Base-by-base conservation (phyloP, 2,113 vertebrate species). In the Axis porcinus region DNA sequence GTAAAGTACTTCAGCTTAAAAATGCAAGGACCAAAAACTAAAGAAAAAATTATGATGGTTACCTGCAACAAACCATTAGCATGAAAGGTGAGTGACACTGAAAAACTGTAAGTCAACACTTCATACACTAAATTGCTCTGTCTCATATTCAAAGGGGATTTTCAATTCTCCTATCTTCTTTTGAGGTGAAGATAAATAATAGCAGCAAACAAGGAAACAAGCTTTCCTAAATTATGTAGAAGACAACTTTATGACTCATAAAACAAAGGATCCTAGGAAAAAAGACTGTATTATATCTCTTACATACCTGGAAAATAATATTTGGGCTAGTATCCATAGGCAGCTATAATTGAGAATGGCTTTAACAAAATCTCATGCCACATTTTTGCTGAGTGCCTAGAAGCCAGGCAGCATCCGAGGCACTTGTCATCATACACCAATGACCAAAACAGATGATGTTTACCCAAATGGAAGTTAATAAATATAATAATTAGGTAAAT, bases 151-250 rank as follows among this genome's bases (percentile, higher is more conserved):
- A 83, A 85, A 91, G 21, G 76, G 16, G 16, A 96, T 89, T 97
- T 91, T 40, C 14, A 95, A 43, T 33, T 92, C 33, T 76, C 25
- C 27, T 67, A 33, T 91, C 60, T 55, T 96, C 96, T 95, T 94
- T 5, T 70, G 60, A 14, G 19, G 9, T 92, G 9, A 86, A 7
- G 17, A 94, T 92, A 95, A 93, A 55, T 91, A 64, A 60, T 27
- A 86, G 47, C 25, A 50, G 96, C 58, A 96, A 95, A 83, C 54
- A 91, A 96, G 58, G 33, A 92, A 40, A 64, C 95, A 96, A 96
- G 40, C 25, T 85, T 86, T 91, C 57, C 17, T 91, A 94, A 97
- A 93, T 97, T 95, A 97, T 54, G 6, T 16, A 78, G 57, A 95
- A 96, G 36, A 92, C 16, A 95, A 86, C 36, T 91, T 84, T 91